A percentile compares a stretch with the other conserved stretches of the same genome.
phyloP scores from a whole-genome alignment of 2,888 invertebrate species.

The Urechis unicinctus region DNA sequence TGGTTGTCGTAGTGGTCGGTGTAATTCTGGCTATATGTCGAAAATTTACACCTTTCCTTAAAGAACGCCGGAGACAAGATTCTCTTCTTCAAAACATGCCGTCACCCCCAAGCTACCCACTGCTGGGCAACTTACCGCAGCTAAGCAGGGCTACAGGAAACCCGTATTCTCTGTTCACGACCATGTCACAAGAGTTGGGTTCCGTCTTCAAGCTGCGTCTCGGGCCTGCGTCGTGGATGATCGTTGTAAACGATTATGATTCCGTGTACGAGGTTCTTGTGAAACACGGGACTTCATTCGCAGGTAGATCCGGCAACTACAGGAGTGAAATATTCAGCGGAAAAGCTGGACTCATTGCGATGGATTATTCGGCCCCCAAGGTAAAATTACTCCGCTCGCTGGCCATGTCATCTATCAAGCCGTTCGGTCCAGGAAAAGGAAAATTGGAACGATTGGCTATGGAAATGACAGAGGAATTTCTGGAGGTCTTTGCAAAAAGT shows the following conservation, averaged over 20 bases:
- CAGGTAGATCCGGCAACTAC: conserved; percentile 6
- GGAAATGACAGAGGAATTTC: conserved; percentile 3
- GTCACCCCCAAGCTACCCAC: neutral
- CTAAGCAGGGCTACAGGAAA: neutral
- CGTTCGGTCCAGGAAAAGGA: conserved; percentile 5
- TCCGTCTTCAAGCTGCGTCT: conserved; percentile 3
- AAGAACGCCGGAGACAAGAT: too few relatives aligned
- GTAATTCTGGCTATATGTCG: too few relatives aligned
- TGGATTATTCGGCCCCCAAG: neutral
- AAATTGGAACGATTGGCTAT: conserved; percentile 4
- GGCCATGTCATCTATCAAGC: neutral
- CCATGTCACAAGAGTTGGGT: neutral
- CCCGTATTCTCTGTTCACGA: neutral
- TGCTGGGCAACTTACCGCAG: neutral
- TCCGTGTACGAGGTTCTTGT: conserved; percentile 9
- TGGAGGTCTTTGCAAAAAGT: neutral
- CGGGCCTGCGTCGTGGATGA: neutral
- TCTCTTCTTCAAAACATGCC: too few relatives aligned
- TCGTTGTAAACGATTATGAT: conserved; percentile 9
- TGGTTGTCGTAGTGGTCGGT: too few relatives aligned
- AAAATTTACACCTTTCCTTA: too few relatives aligned
- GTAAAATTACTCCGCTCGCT: neutral
- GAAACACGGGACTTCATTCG: conserved; percentile 9
- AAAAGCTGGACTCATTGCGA: neutral
- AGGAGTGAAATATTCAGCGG: neutral